Percentiles rank a stretch among this genome's conserved stretches.
Evolutionary conservation across 2,797 vertebrate species (phyloP).

Genomic region (Mus spretus): DNA sequence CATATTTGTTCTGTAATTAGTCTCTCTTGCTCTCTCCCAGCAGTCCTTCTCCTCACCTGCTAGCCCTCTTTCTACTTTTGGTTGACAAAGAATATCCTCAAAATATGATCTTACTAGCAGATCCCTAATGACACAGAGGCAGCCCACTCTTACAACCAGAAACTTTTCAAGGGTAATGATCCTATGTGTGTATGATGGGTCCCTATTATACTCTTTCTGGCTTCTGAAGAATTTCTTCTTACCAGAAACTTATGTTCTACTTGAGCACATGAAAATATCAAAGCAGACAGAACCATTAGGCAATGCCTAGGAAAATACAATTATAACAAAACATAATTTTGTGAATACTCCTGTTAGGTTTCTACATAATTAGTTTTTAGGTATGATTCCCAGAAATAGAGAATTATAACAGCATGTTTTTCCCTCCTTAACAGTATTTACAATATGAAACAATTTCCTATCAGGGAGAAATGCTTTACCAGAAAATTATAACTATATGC

Average conservation of each 20-base stretch:
- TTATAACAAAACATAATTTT: not conserved
- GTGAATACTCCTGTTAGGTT: not conserved
- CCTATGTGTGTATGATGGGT: fast-evolving
- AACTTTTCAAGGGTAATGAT: not conserved
- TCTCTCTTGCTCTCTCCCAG: not conserved
- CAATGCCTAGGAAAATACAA: not conserved
- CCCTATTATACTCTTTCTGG: not conserved
- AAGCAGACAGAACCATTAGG: not conserved
- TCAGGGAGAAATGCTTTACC: not conserved
- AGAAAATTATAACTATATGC: not conserved
- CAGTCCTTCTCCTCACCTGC: not conserved
- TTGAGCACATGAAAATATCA: not conserved
- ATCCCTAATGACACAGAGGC: not conserved
- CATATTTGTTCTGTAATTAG: not conserved
- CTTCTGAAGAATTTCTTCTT: not conserved
- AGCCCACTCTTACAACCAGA: not conserved
- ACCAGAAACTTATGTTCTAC: not conserved
- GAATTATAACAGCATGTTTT: not conserved
- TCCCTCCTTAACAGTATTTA: not conserved
- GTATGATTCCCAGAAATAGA: not conserved
- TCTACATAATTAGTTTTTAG: not conserved
- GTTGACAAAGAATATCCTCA: not conserved
- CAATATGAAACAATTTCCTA: not conserved
- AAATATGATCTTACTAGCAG: not conserved
- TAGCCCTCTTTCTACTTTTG: not conserved